A percentile compares a stretch with the other conserved stretches of the same genome.
Evolutionary conservation across 2,888 invertebrate species (phyloP).

Genomic region (Coronaproctus castanopsis): DNA sequence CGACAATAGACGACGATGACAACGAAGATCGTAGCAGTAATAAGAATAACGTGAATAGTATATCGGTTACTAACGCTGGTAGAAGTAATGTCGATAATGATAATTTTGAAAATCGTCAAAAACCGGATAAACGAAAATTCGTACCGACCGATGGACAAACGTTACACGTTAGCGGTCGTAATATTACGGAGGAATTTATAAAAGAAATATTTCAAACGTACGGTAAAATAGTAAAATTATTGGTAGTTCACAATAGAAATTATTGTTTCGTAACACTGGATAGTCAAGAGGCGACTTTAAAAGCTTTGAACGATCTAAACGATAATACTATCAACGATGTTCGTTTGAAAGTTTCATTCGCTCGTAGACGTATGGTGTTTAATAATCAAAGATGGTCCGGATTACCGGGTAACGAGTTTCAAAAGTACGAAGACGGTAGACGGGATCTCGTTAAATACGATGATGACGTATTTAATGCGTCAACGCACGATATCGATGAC

Average conservation of each 20-base stretch:
- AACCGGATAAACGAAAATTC: background rate
- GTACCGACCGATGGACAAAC: background rate
- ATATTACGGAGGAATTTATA: background rate
- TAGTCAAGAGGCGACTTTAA: background rate
- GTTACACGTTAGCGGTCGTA: background rate
- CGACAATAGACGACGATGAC: background rate
- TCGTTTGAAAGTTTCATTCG: background rate
- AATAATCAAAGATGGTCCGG: background rate
- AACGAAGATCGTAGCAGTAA: background rate
- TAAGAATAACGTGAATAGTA: background rate
- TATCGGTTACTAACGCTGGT: too few species aligned
- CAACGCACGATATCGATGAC: too few species aligned
- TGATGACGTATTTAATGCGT: too few species aligned
- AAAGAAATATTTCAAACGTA: background rate
- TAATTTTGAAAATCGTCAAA: too few species aligned
- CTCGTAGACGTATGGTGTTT: background rate
- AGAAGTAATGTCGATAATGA: background rate
- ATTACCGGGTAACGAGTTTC: too few species aligned
- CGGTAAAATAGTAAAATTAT: background rate
- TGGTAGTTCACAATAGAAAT: background rate
- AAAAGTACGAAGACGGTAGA: too few species aligned
- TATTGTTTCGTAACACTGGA: background rate
- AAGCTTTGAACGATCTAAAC: background rate
- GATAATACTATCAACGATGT: background rate
- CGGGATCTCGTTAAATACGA: too few species aligned